Conservation (phyloP, 2,888 invertebrate species). For the Cephalotes varians region DNA sequence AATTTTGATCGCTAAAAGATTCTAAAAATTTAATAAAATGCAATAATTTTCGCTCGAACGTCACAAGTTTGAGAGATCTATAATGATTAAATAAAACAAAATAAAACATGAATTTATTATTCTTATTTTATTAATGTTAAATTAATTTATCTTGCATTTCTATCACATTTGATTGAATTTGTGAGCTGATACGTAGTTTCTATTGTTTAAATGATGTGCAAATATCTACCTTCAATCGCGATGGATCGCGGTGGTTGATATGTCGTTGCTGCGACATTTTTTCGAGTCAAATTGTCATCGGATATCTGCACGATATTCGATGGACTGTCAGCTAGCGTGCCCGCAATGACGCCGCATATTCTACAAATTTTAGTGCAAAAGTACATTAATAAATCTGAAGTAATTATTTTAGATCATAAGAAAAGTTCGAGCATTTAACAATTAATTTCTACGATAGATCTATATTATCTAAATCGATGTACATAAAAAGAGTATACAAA, state of each 20-base stretch:
- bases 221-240: constrained; percentile 67
- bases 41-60: neutral
- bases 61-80: neutral
- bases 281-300: constrained; percentile 73
- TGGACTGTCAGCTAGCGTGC: constrained; percentile 86
- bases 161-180: neutral
- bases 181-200: neutral
- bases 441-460: neutral
- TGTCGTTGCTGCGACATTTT: constrained; percentile 77
- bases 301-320: constrained; percentile 88
- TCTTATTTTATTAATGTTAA: neutral
- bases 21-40: neutral
- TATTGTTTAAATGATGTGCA: neutral
- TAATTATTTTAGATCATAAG: neutral
- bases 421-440: neutral
- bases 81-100: neutral
- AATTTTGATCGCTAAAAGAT: neutral
- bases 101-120: neutral
- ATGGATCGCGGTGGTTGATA: constrained; percentile 59
- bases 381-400: neutral
- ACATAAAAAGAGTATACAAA: neutral
- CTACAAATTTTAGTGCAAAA: constrained; percentile 84
- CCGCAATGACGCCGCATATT: constrained; percentile 87
- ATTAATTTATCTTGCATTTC: neutral
- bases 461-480: neutral